Base-by-base conservation (phyloP, 2,113 vertebrate genomes). In the Toxotes chatareus region DNA sequence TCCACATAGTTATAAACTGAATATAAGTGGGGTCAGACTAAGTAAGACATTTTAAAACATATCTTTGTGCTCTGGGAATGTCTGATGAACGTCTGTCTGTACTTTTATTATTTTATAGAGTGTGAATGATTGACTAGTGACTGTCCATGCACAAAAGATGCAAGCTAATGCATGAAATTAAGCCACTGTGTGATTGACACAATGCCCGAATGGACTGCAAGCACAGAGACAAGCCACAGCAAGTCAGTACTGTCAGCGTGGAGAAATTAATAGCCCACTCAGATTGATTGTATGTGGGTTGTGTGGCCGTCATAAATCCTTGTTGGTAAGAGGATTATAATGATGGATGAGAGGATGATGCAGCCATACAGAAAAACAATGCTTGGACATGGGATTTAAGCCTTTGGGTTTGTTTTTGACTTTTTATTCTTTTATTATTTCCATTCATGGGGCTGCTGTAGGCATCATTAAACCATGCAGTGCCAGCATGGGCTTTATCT, bases 301-400 rank as follows among this genome's bases (percentile, higher is more conserved):
- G 16, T 60, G 85, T 76, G 42, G 40, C 42, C 13, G 27, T 79
- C 69, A 82, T 75, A 80, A 91, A 31, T 75, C 81, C 57, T 55
- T 40, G 55, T 51, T 62, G 77, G 55, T 91, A 92, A 94, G 86
- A 89, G 73, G 93, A 93, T 94, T 92, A 91, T 27, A 76, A 76
- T 61, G 65, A 79, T 23, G 47, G 72, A 79, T 72, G 70, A 86
- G 76, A 73, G 56, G 36, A 74, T 57, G 74, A 85, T 76, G 64
- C 13, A 40, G 62, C 51, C 36, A 40, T 49, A 60, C 75, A 74
- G 31, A 63, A 79, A 73, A 14, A 74, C 34, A 74, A 55, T 32
- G 21, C 21, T 21, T 14, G 4, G 42, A 69, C 23, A 62, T 2
- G 0, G 19, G 3, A 44, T 75, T 69, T 38, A 31, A 59, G 42